A percentile compares a stretch with the other conserved stretches of the same genome.
Conservation (phyloP, 2,113 vertebrate species). For the Saguinus imperator region DNA sequence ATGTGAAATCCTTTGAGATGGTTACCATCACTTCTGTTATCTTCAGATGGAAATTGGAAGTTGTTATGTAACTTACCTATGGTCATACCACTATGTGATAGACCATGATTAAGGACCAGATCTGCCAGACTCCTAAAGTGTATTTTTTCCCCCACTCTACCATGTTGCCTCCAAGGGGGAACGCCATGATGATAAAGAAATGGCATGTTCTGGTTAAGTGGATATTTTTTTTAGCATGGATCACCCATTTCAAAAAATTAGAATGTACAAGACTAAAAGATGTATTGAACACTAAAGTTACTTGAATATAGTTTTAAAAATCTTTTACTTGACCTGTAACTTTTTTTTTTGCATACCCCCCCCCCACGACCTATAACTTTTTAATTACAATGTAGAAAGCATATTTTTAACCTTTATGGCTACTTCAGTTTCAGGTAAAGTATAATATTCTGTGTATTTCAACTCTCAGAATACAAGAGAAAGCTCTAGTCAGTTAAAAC, state of each 20-base stretch:
- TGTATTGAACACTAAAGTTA: not conserved
- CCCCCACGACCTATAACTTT: not conserved
- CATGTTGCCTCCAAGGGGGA: not conserved
- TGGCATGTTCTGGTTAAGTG: not conserved
- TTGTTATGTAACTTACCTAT: not conserved
- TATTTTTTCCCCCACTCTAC: not conserved
- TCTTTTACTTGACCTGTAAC: not conserved
- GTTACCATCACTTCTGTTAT: not conserved
- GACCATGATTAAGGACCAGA: not conserved
- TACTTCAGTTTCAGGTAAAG: not conserved
- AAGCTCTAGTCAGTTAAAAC: not conserved
- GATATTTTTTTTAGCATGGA: not conserved
- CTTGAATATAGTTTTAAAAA: not conserved
- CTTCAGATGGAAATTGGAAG: slow-evolving; percentile 1
- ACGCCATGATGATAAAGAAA: not conserved
- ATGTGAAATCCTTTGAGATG: not conserved
- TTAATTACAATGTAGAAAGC: slow-evolving; percentile 8
- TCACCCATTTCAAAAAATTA: not conserved
- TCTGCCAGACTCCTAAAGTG: not conserved
- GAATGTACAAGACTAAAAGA: not conserved
- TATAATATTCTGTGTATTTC: not conserved
- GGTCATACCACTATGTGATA: not conserved
- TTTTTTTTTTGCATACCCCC: not conserved
- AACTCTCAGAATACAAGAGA: slow-evolving; percentile 29
- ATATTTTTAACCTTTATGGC: slow-evolving; percentile 7